A percentile compares a stretch with the other conserved stretches of the same genome.
Conservation (phyloP, 2,888 invertebrate genomes). For the Ormyrus rosae region DNA sequence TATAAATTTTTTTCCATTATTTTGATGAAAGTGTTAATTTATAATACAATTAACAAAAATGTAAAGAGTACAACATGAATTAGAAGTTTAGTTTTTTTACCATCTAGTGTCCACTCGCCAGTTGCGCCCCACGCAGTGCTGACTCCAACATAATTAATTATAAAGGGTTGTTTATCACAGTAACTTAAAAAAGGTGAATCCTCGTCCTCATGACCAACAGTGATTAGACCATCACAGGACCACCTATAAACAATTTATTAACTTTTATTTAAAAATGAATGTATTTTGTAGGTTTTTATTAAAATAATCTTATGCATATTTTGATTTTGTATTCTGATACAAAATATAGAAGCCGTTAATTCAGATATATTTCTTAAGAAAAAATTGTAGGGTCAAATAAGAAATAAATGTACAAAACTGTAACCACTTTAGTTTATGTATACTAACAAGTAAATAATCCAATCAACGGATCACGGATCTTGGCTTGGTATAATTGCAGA, state of each 20-base stretch:
- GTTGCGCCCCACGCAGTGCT: constrained; percentile 66
- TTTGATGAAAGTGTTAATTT: not conserved
- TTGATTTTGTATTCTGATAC: too few species aligned
- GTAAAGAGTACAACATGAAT: not conserved
- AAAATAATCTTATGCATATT: too few species aligned
- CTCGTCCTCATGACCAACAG: constrained; percentile 57
- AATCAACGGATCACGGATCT: too few species aligned
- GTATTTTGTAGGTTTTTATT: not conserved
- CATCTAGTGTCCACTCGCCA: constrained; percentile 65
- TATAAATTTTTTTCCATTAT: too few species aligned
- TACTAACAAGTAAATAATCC: too few species aligned
- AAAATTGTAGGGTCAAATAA: too few species aligned
- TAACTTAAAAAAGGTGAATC: constrained; percentile 61
- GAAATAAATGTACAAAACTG: too few species aligned
- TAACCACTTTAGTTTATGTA: too few species aligned
- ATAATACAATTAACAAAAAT: not conserved
- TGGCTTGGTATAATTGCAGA: too few species aligned
- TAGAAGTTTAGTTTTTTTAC: constrained; percentile 52
- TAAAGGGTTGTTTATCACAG: constrained; percentile 64
- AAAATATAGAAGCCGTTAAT: too few species aligned
- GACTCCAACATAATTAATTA: constrained; percentile 66
- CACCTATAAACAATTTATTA: constrained; percentile 2
- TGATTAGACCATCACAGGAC: constrained; percentile 58
- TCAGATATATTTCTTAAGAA: too few species aligned
- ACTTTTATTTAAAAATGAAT: not conserved